Evolutionary conservation across 2,797 vertebrate genomes (phyloP), one percentile per base, ranked within the genome.

Genomic region (Sylvilagus floridanus): DNA sequence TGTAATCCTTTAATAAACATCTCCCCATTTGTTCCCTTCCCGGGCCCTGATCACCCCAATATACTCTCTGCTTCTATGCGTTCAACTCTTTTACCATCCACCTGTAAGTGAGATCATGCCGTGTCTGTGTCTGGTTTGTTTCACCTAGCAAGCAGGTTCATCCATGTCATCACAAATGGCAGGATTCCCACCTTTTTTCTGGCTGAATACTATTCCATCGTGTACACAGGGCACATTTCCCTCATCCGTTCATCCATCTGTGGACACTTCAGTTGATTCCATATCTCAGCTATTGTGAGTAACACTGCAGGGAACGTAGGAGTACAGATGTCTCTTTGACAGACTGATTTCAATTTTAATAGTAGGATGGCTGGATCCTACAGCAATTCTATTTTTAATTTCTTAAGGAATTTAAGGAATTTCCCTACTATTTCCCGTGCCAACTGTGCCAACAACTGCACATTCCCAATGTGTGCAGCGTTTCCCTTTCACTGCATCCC

Each of bases 291-390:
- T 42, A 2, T 7, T 63, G 6, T 37, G 9, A 57, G 26, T 17
- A 17, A 22, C 7, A 16, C 8, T 13, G 32, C 17, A 14, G 13
- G 28, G 54, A 42, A 37, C 0, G 8, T 0, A 11, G 12, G 4
- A n/a, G 28, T 32, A 12, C 16, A 54, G 72, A 21, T 30, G 10
- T 37, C 19, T 72, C 52, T 37, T 71, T 22, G n/a, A 73, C n/a
- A 13, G 16, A 11, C 26, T 28, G 13, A 32, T 16, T 17, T 62
- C 50, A 54, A 54, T 42, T 69, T 88, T 28, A 47, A 26, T 47
- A 63, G 30, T 72, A 30, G 4, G 13, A 57, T 72, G 63, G 7
- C 17, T 50, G n/a, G 30, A 30, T 47, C 19, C 16, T 63, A 32
- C 21, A 21, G 28, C 42, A 54, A n/a, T n/a, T 68, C 42, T 26